Evolutionary conservation across 1,140 invertebrate species (phyloP).

Genomic region (Philotrypesis tridentata): DNA sequence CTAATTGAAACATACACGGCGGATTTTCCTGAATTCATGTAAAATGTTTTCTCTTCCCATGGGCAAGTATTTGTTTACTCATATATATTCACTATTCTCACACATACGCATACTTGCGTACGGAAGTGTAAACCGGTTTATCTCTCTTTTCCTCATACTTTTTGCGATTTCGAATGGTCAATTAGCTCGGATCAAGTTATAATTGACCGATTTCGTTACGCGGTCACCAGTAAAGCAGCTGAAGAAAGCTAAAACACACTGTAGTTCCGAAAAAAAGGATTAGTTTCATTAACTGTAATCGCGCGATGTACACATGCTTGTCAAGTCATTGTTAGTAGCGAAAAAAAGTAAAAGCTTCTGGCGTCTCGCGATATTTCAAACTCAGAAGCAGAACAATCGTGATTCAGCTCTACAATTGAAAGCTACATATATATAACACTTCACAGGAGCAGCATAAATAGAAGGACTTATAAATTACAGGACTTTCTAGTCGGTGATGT

Average conservation of each 20-base stretch:
- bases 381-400: not conserved
- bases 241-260: not conserved
- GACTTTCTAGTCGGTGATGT: not conserved
- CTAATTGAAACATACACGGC: too few relatives aligned
- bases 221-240: not conserved
- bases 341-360: not conserved
- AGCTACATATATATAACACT: too few relatives aligned
- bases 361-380: not conserved
- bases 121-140: not conserved
- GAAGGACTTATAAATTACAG: not conserved
- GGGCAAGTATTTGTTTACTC: not conserved
- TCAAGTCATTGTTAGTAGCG: not conserved
- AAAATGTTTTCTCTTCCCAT: not conserved
- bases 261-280: not conserved
- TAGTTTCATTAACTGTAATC: too few relatives aligned
- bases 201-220: not conserved
- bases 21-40: too few relatives aligned
- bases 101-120: not conserved
- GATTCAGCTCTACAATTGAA: not conserved
- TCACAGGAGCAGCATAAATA: too few relatives aligned
- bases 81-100: not conserved
- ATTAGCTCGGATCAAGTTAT: not conserved
- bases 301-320: too few relatives aligned
- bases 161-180: not conserved
- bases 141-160: not conserved